These are phyloP conservation scores for Ceratina australensis DNA, from an alignment of 1,140 invertebrate genomes.

Conservation along the genomic window DNA sequence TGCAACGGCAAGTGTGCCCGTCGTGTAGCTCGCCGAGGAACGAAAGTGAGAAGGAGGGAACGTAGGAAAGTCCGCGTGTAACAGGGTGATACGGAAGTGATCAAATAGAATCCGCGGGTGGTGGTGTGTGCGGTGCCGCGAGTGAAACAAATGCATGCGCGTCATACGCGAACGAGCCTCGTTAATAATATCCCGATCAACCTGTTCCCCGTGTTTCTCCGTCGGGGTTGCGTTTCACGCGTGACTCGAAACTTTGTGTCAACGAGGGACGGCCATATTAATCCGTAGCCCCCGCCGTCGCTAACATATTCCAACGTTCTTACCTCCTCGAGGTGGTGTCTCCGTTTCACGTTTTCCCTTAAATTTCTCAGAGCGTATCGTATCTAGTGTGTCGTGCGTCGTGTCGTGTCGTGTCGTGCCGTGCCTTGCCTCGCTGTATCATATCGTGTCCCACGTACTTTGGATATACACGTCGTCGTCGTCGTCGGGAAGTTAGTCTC, in stretches of 20 bases:
- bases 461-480: conserved; percentile 26
- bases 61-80: conserved; percentile 51
- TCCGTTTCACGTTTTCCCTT: conserved; percentile 7
- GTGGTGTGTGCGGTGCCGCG: conserved; percentile 53
- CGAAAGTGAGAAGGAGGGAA: conserved; percentile 16
- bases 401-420: conserved; percentile 4
- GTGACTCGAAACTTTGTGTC: conserved; percentile 65
- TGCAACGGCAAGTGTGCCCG: conserved; percentile 29
- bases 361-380: conserved; percentile 12
- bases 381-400: not conserved
- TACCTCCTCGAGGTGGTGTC: conserved; percentile 29
- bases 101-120: conserved; percentile 44
- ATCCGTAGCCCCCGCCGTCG: conserved; percentile 65
- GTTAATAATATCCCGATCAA: conserved; percentile 26
- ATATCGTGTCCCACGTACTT: conserved; percentile 23
- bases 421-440: conserved; percentile 11
- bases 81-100: conserved; percentile 36
- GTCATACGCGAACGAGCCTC: conserved; percentile 41
- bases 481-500: not conserved
- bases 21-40: conserved; percentile 32
- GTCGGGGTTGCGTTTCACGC: conserved; percentile 37
- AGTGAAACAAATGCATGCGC: conserved; percentile 63
- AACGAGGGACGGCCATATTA: conserved; percentile 76
- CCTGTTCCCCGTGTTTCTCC: conserved; percentile 37
- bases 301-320: conserved; percentile 33